Evolutionary conservation across 2,797 vertebrate genomes (phyloP).

Genomic region (Melanotaenia trifasciata): DNA sequence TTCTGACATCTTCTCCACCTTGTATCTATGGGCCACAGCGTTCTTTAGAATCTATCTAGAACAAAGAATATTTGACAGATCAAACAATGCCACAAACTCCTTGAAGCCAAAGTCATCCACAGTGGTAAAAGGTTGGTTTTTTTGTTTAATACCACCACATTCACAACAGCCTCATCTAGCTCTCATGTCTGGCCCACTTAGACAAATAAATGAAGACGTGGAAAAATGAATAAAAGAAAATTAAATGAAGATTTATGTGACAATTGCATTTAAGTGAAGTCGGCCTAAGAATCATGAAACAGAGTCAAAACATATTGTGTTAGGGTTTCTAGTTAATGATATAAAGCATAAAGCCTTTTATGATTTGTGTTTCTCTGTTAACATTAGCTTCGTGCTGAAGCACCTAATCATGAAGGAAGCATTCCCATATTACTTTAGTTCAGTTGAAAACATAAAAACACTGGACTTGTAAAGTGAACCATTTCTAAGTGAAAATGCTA

Average conservation of each 20-base stretch:
- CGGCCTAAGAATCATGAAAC: background rate
- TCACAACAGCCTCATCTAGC: slow-evolving; percentile 2
- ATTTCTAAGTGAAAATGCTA: background rate
- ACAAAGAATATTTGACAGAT: slow-evolving; percentile 10
- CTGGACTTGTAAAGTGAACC: background rate
- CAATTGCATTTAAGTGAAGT: background rate
- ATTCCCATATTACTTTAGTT: slow-evolving; percentile 5
- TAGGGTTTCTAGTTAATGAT: background rate
- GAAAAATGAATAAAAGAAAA: background rate
- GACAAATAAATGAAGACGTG: background rate
- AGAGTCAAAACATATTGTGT: too few relatives aligned
- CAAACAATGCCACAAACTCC: slow-evolving; percentile 8
- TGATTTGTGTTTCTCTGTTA: background rate
- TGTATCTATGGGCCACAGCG: background rate
- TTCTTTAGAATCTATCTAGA: slow-evolving; percentile 1
- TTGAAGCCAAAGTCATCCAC: slow-evolving; percentile 5
- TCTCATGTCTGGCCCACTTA: background rate
- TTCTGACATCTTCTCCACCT: background rate
- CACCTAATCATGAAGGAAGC: slow-evolving; percentile 11
- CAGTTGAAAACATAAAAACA: slow-evolving; percentile 4
- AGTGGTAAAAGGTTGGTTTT: slow-evolving; percentile 3
- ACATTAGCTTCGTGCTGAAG: background rate
- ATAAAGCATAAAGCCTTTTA: background rate
- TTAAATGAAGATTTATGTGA: too few relatives aligned
- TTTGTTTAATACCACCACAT: background rate